phyloP scores from a whole-genome alignment of 1,140 invertebrate genomes.

The Anadara kagoshimensis region DNA sequence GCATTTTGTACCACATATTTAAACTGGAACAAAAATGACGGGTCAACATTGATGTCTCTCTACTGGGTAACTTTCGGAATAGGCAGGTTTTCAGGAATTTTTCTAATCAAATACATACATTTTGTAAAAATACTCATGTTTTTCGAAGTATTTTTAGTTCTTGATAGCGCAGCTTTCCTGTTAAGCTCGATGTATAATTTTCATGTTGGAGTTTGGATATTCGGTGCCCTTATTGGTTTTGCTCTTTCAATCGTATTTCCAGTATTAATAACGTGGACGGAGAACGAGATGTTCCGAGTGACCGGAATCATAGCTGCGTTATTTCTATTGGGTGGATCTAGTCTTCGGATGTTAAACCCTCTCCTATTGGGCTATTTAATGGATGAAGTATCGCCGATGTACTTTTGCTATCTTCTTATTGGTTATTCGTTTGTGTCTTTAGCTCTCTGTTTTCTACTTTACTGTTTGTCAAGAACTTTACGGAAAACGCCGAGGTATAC shows the following conservation, averaged over 20 bases:
- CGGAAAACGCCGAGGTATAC: no score
- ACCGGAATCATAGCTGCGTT: slow-evolving; percentile 46
- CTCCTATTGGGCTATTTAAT: slow-evolving; percentile 45
- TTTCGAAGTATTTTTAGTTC: slow-evolving; percentile 3
- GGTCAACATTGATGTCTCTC: slow-evolving; percentile 41
- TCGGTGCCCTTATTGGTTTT: slow-evolving; percentile 29
- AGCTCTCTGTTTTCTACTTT: no score
- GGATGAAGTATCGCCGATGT: slow-evolving; percentile 27
- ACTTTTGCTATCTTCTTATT: slow-evolving; percentile 28
- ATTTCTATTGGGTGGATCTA: slow-evolving; percentile 36
- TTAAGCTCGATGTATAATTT: slow-evolving; percentile 10
- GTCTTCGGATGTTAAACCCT: slow-evolving; percentile 37
- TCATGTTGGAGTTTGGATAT: slow-evolving; percentile 43
- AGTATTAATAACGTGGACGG: slow-evolving; percentile 46
- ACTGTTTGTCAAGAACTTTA: no score
- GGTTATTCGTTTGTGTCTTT: background rate
- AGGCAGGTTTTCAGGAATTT: slow-evolving; percentile 41
- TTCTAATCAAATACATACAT: slow-evolving; percentile 11
- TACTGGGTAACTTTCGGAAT: slow-evolving; percentile 50
- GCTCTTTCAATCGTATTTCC: slow-evolving; percentile 53
- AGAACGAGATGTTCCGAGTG: slow-evolving; percentile 42
- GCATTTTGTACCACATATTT: slow-evolving; percentile 43
- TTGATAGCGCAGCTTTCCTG: slow-evolving; percentile 13
- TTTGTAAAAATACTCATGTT: slow-evolving; percentile 26
- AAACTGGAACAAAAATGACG: slow-evolving; percentile 38